A percentile compares a stretch with the other conserved stretches of the same genome.
Evolutionary conservation across 1,140 invertebrate species (phyloP).

Genomic region (Aphaenogaster ashmeadi): DNA sequence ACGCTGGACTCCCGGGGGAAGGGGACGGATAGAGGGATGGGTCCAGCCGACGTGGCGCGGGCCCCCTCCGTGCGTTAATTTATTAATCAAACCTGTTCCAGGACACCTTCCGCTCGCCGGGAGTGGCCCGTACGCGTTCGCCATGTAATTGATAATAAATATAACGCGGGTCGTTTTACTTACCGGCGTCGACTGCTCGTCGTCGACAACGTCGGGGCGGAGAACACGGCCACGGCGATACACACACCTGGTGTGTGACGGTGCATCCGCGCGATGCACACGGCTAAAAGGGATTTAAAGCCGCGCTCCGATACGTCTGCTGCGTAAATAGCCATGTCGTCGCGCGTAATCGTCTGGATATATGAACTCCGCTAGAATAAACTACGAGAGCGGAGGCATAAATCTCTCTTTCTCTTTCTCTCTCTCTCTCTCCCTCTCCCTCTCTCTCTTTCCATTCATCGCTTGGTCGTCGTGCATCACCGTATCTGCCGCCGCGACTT

Average conservation of each 20-base stretch:
- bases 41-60: slow-evolving; percentile 51
- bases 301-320: slow-evolving; percentile 58
- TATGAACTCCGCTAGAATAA: slow-evolving; percentile 64
- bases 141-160: slow-evolving; percentile 71
- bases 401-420: slow-evolving; percentile 38
- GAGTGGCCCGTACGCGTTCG: slow-evolving; percentile 60
- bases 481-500: neutral
- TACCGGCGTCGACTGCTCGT: slow-evolving; percentile 56
- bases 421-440: slow-evolving; percentile 8
- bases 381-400: slow-evolving; percentile 45
- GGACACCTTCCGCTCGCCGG: slow-evolving; percentile 60
- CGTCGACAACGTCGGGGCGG: slow-evolving; percentile 49
- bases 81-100: slow-evolving; percentile 72
- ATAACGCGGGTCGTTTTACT: slow-evolving; percentile 59
- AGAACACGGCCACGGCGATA: slow-evolving; percentile 44
- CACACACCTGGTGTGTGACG: slow-evolving; percentile 58
- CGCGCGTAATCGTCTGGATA: slow-evolving; percentile 60
- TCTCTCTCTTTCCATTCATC: slow-evolving; percentile 7
- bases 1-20: neutral
- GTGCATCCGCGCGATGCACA: slow-evolving; percentile 38
- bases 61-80: slow-evolving; percentile 62
- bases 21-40: neutral
- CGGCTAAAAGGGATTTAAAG: slow-evolving; percentile 40
- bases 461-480: slow-evolving; percentile 26
- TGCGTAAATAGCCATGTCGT: slow-evolving; percentile 60